Conservation (phyloP, 2,888 invertebrate species). For the Drosophila flavopinicola region DNA sequence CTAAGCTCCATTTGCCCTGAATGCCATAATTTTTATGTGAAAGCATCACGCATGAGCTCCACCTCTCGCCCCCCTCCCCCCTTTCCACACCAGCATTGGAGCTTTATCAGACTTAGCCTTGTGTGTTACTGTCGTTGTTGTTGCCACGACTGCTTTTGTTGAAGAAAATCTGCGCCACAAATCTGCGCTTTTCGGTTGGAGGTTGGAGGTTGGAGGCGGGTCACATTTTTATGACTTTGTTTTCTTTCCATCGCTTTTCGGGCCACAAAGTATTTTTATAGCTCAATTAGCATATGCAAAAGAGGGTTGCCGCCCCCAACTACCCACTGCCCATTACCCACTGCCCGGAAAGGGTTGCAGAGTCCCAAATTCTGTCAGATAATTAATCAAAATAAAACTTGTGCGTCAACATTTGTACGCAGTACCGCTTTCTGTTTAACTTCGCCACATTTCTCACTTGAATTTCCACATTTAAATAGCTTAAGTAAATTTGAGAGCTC, state of each 20-base stretch:
- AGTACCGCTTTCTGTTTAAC: not conserved
- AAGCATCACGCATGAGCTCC: slow-evolving; percentile 74
- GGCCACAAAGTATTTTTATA: slow-evolving; percentile 75
- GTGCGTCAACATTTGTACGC: slow-evolving; percentile 10
- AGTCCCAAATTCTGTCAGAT: slow-evolving; percentile 21
- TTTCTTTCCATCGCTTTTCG: slow-evolving; percentile 44
- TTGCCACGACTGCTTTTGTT: slow-evolving; percentile 29
- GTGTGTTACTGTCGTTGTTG: slow-evolving; percentile 14
- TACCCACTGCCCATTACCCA: not conserved
- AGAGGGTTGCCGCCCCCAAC: slow-evolving; percentile 18
- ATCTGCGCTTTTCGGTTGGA: slow-evolving; percentile 44
- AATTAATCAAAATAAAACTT: slow-evolving; percentile 59
- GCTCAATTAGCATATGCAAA: slow-evolving; percentile 75
- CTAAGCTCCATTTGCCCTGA: slow-evolving; percentile 79
- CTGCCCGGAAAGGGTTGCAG: slow-evolving; percentile 43
- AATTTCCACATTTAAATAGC: not conserved
- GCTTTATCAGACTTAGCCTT: slow-evolving; percentile 71
- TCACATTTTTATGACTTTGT: slow-evolving; percentile 68
- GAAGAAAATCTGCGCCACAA: slow-evolving; percentile 66
- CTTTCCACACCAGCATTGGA: slow-evolving; percentile 3
- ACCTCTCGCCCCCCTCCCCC: not conserved
- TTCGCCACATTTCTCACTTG: not conserved
- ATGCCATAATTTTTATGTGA: slow-evolving; percentile 79
- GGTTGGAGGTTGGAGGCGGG: slow-evolving; percentile 1
- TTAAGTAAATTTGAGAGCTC: slow-evolving; percentile 1